These are phyloP conservation scores for Lysandra bellargus DNA, from an alignment of 2,888 invertebrate genomes.

Conservation along the genomic window DNA sequence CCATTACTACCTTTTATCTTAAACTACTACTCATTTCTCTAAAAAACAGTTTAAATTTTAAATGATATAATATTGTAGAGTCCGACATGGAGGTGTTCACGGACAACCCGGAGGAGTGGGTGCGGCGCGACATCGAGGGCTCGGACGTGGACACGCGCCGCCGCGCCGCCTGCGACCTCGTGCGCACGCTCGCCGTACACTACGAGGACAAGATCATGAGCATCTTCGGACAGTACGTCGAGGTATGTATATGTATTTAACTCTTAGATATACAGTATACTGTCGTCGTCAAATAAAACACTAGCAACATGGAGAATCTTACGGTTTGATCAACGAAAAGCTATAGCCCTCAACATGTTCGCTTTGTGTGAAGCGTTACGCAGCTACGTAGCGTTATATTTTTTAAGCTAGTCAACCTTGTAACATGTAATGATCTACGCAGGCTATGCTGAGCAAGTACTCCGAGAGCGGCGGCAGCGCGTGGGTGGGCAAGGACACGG, in stretches of 20 bases:
- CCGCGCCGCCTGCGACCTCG: constrained; percentile 97
- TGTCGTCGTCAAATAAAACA: no score
- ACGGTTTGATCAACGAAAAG: no score
- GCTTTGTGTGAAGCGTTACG: not conserved
- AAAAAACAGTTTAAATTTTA: no score
- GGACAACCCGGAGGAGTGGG: constrained; percentile 99
- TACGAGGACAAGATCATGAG: constrained; percentile 93
- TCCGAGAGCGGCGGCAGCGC: constrained; percentile 85
- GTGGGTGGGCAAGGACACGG: constrained; percentile 98
- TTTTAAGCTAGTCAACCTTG: no score
- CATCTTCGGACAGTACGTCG: constrained; percentile 92
- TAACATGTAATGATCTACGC: constrained; percentile 28
- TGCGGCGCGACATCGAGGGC: constrained; percentile 97
- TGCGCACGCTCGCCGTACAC: constrained; percentile 92
- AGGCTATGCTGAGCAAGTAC: constrained; percentile 90
- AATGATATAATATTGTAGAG: constrained; percentile 63
- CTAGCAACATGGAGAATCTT: no score
- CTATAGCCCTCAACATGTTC: no score
- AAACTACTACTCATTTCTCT: no score
- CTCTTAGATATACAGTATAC: no score
- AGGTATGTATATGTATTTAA: constrained; percentile 70
- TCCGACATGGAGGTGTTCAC: constrained; percentile 98
- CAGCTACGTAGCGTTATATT: not conserved
- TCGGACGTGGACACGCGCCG: constrained; percentile 98
- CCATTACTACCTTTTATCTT: no score